These are phyloP conservation scores for Nerophis lumbriciformis DNA, from an alignment of 2,113 vertebrate species.

Conservation along the genomic window DNA sequence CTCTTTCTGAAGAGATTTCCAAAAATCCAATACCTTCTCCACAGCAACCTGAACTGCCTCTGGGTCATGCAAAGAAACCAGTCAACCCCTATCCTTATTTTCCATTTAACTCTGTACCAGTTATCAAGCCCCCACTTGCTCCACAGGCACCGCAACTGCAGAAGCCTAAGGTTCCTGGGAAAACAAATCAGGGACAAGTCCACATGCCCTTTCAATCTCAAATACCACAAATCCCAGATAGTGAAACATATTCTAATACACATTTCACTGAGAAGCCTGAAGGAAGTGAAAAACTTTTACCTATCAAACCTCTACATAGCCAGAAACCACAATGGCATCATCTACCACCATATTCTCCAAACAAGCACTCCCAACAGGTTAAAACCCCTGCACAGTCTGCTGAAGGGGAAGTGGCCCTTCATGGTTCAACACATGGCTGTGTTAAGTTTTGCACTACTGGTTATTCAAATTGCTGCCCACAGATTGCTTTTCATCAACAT, in stretches of 20 bases:
- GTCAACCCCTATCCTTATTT: no score
- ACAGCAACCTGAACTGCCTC: background rate
- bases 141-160: background rate
- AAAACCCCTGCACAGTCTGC: background rate
- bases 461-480: conserved; percentile 47
- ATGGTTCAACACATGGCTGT: conserved; percentile 24
- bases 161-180: background rate
- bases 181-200: background rate
- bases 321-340: background rate
- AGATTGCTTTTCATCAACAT: conserved; percentile 59
- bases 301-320: background rate
- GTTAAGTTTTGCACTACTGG: conserved; percentile 33
- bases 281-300: background rate
- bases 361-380: background rate
- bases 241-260: background rate
- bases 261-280: background rate
- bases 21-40: background rate
- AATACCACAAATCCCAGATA: background rate
- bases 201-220: background rate
- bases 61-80: background rate
- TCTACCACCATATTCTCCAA: background rate
- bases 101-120: background rate
- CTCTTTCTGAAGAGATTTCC: background rate
- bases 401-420: background rate
- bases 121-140: background rate